Evolutionary conservation across 2,888 invertebrate genomes (phyloP).

Genomic region (Acanthosepion esculentum): DNA sequence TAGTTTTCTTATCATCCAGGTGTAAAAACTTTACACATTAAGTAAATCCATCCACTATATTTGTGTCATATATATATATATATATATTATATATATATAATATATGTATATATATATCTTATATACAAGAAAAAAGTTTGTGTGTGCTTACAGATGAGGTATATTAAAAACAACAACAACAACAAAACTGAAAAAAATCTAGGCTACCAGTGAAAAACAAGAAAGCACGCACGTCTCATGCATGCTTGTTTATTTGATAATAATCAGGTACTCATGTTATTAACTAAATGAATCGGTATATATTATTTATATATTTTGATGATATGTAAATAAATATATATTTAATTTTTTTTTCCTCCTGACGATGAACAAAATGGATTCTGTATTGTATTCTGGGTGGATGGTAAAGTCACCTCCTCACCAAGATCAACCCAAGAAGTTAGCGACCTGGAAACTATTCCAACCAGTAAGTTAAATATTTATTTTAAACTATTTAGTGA

Average conservation of each 20-base stretch:
- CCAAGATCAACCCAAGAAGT: conserved; percentile 78
- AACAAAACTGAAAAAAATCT: too few relatives aligned
- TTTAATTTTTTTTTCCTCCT: not conserved
- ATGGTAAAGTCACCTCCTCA: conserved; percentile 95
- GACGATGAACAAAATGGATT: conserved; percentile 61
- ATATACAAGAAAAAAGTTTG: too few relatives aligned
- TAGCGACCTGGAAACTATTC: conserved; percentile 78
- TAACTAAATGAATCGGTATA: not conserved
- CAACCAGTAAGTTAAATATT: conserved; percentile 86
- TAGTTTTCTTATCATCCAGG: too few relatives aligned
- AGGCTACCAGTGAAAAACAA: too few relatives aligned
- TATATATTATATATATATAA: too few relatives aligned
- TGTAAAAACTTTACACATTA: too few relatives aligned
- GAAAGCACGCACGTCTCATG: not conserved
- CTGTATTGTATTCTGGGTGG: conserved; percentile 82
- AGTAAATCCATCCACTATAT: too few relatives aligned
- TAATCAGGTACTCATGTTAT: not conserved
- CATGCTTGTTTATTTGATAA: not conserved
- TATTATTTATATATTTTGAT: conserved; percentile 23
- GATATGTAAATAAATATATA: not conserved
- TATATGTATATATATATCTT: too few relatives aligned
- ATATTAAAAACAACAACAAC: too few relatives aligned
- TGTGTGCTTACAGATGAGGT: too few relatives aligned
- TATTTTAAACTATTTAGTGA: not conserved
- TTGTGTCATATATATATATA: too few relatives aligned